Evolutionary conservation across 2,113 vertebrate species (phyloP).

Genomic region (Hydropotes inermis): DNA sequence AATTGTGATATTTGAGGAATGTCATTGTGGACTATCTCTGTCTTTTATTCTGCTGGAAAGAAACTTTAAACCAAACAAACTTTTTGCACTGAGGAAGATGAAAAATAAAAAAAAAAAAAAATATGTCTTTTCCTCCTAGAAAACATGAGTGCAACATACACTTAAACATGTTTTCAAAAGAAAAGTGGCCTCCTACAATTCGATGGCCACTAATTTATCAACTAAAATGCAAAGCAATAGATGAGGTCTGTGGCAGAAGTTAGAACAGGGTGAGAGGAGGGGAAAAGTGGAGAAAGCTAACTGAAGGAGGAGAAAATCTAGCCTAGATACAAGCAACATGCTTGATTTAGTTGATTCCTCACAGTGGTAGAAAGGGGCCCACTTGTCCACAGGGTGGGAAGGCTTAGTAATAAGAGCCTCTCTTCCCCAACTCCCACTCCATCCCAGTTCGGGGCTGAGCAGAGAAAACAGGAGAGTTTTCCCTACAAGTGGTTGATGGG

Average conservation of each 20-base stretch:
- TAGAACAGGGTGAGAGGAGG: conserved; percentile 32
- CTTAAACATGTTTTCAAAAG: conserved; percentile 12
- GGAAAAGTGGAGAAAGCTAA: not conserved
- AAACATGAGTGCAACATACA: not conserved
- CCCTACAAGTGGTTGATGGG: not conserved
- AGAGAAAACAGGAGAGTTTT: not conserved
- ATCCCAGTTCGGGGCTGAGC: not conserved
- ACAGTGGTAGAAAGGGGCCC: not conserved
- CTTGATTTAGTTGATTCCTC: conserved; percentile 2
- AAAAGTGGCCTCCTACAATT: conserved; percentile 43
- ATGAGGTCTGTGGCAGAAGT: conserved; percentile 40
- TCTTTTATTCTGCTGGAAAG: conserved; percentile 32
- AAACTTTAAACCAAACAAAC: not conserved
- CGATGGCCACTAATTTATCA: conserved; percentile 40
- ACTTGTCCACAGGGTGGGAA: not conserved
- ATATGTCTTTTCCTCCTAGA: not conserved
- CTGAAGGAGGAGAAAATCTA: conserved; percentile 25
- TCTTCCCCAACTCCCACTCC: not conserved
- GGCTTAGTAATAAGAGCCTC: not conserved
- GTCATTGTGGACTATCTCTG: not conserved
- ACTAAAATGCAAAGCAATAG: conserved; percentile 32
- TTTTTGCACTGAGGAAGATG: conserved; percentile 18
- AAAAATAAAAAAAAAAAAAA: not conserved
- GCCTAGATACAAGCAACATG: not conserved
- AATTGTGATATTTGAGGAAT: conserved; percentile 17